A percentile compares a stretch with the other conserved stretches of the same genome.
Conservation (phyloP, 2,888 invertebrate species). For the Digitonthophagus gazella region DNA sequence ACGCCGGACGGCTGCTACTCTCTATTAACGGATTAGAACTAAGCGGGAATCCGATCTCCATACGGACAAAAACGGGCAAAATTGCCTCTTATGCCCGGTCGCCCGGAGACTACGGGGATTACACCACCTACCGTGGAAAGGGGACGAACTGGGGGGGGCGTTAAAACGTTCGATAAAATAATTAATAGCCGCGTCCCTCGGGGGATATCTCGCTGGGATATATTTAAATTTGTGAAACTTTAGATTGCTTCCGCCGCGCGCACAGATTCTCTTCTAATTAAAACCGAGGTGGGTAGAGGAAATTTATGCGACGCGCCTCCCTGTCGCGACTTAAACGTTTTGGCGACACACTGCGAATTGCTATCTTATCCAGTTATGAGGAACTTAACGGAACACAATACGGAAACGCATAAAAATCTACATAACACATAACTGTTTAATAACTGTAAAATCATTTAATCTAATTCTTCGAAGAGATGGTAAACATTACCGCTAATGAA, state of each 20-base stretch:
- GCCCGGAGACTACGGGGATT: slow-evolving; percentile 46
- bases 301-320: slow-evolving; percentile 10
- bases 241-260: slow-evolving; percentile 15
- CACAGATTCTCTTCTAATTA: slow-evolving; percentile 10
- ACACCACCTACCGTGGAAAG: slow-evolving; percentile 40
- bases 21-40: slow-evolving; percentile 47
- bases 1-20: slow-evolving; percentile 45
- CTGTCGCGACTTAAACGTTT: background rate
- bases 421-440: background rate
- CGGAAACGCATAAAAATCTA: background rate
- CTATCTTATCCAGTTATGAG: background rate
- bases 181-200: slow-evolving; percentile 43
- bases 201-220: slow-evolving; percentile 12
- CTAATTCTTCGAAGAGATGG: background rate
- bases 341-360: background rate
- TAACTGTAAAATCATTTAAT: background rate
- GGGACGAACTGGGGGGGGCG: slow-evolving; percentile 26
- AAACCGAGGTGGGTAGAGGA: slow-evolving; percentile 9
- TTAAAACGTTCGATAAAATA: slow-evolving; percentile 49
- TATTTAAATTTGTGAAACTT: slow-evolving; percentile 17
- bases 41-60: slow-evolving; percentile 50
- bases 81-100: slow-evolving; percentile 46
- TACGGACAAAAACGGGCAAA: slow-evolving; percentile 45
- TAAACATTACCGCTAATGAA: slow-evolving; percentile 13
- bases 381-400: background rate